Evolutionary conservation across 2,797 vertebrate species (phyloP), one percentile per base, ranked within the genome.

Genomic region (Diplodus puntazzo): DNA sequence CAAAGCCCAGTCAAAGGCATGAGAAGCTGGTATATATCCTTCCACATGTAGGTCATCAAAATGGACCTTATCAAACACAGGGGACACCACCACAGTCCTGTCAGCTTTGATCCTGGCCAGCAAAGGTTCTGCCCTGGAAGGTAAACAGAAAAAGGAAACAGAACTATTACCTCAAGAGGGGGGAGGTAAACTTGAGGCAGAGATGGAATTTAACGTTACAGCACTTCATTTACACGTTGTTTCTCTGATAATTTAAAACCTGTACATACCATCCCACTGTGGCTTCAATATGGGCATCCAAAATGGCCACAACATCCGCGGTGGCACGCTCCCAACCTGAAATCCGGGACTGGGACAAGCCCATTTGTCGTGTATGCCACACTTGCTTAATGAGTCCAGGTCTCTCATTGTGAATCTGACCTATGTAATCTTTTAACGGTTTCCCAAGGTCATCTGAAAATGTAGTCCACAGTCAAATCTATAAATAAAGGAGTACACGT

Each of bases 231-330:
- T 52, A 52, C n/a, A 4, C 11, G 2, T 20, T 18, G 54, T 55
- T 54, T 43, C 21, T 42, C 53, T 68, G n/a, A 34, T 21, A 42
- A 13, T 62, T 11, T 45, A 2, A 62, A 49, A 16, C 2, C 4
- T 42, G 1, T 23, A 49, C 82, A 21, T 67, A 92, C 94, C 92
- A 95, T 73, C 81, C 86, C 54, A 57, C 71, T 55, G 84, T 85
- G 54, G 94, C 95, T 91, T 96, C 96, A 78, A 96, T 50, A 68
- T 96, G 95, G 23, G 94, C 94, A 80, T 96, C 96, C 77, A 96
- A 85, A 75, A 96, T 94, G 66, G 87, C 93, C 11, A 96, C 94
- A 39, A 94, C 94, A 1, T 96, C 93, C 0, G 92, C 95, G 0
- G 73, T 85, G 50, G 95, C 91, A 0, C 73, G 88, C 82, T 92